phyloP scores from a whole-genome alignment of 2,797 vertebrate species.

The Allobates femoralis region DNA sequence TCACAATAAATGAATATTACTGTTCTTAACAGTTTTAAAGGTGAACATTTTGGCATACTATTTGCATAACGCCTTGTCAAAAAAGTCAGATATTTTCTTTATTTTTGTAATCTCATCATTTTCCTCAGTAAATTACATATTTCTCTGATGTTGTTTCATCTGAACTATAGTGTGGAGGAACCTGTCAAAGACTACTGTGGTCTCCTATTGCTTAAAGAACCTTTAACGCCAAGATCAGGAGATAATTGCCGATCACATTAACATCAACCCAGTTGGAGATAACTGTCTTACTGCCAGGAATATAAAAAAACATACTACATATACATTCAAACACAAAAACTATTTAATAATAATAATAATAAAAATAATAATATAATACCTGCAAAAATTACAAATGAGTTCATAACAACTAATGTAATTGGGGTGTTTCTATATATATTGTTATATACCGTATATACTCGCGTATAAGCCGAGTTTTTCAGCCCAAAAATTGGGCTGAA shows the following conservation, averaged over 20 bases:
- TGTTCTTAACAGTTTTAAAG: neutral
- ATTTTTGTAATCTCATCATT: constrained; percentile 22
- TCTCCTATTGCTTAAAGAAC: constrained; percentile 28
- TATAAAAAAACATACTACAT: neutral
- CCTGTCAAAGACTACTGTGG: constrained; percentile 37
- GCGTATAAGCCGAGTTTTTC: too few relatives aligned
- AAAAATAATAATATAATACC: neutral
- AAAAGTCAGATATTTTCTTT: constrained; percentile 22
- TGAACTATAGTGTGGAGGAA: neutral
- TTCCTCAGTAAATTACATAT: constrained; percentile 40
- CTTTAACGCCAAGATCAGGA: constrained; percentile 10
- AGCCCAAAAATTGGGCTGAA: too few relatives aligned
- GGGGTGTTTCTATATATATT: too few relatives aligned
- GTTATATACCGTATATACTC: too few relatives aligned
- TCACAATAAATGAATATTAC: neutral
- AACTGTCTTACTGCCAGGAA: neutral
- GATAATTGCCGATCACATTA: constrained; percentile 36
- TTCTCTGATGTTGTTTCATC: constrained; percentile 37
- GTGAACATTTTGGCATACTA: constrained; percentile 23
- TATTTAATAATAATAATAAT: neutral
- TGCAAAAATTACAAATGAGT: too few relatives aligned
- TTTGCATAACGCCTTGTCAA: constrained; percentile 43
- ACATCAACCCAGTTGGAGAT: constrained; percentile 25
- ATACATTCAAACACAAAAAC: neutral
- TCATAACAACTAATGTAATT: too few relatives aligned